Percentiles rank a stretch among this genome's conserved stretches.
phyloP scores from a whole-genome alignment of 2,113 vertebrate genomes.

The Xyrauchen texanus region DNA sequence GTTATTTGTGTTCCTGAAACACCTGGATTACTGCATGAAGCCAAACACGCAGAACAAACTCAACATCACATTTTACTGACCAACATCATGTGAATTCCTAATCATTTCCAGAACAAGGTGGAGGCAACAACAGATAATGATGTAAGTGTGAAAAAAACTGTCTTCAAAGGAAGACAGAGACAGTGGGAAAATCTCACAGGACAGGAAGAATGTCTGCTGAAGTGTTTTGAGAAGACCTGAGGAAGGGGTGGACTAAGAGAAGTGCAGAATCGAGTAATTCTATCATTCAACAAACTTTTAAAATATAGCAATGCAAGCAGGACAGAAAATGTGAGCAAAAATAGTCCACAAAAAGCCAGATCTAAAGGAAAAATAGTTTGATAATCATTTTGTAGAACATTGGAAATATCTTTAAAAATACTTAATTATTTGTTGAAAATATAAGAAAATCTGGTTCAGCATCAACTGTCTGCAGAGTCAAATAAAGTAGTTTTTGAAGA shows the following conservation, averaged over 20 bases:
- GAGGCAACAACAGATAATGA: conserved; percentile 42
- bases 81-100: background rate
- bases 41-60: background rate
- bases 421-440: too few species aligned
- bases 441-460: background rate
- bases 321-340: too few species aligned
- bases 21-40: background rate
- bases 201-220: conserved; percentile 1
- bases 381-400: background rate
- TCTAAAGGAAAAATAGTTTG: too few species aligned
- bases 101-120: background rate
- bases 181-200: conserved; percentile 27
- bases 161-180: conserved; percentile 35
- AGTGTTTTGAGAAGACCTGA: conserved; percentile 2
- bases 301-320: too few species aligned
- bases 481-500: background rate
- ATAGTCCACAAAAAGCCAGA: too few species aligned
- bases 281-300: too few species aligned
- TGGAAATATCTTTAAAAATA: too few species aligned
- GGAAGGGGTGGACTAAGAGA: conserved; percentile 24
- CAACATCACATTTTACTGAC: too few species aligned
- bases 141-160: conserved; percentile 40
- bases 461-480: background rate
- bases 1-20: background rate
- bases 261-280: background rate